These are phyloP conservation scores for Hesperophylax magnus DNA, from an alignment of 1,140 invertebrate species.

Conservation along the genomic window DNA sequence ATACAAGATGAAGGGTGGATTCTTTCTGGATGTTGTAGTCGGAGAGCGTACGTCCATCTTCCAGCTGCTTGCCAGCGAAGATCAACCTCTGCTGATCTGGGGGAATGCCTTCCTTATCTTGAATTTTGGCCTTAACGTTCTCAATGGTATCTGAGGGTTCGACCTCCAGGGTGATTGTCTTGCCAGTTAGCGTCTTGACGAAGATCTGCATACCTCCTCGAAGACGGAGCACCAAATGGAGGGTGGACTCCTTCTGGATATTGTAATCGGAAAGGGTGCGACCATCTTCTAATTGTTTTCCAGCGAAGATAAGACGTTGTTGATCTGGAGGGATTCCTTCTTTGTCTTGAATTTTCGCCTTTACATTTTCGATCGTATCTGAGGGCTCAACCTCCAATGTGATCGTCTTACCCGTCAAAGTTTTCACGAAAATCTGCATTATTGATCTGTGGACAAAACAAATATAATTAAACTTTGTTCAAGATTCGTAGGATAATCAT, in stretches of 20 bases:
- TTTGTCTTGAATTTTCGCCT: constrained; percentile 85
- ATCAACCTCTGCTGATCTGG: constrained; percentile 80
- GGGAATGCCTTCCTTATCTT: constrained; percentile 81
- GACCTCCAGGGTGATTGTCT: constrained; percentile 77
- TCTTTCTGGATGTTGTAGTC: constrained; percentile 82
- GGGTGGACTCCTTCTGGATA: constrained; percentile 97
- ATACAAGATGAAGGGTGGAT: constrained; percentile 79
- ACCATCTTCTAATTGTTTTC: constrained; percentile 95
- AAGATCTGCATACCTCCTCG: constrained; percentile 83
- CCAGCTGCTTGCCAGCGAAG: constrained; percentile 82
- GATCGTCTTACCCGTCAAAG: constrained; percentile 80
- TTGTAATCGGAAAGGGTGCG: constrained; percentile 93
- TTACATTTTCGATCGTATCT: constrained; percentile 83
- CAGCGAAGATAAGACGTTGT: constrained; percentile 90
- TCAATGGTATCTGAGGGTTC: constrained; percentile 84
- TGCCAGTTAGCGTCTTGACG: constrained; percentile 82
- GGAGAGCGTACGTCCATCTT: constrained; percentile 76
- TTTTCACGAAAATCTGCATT: constrained; percentile 89
- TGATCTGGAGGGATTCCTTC: constrained; percentile 93
- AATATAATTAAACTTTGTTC: neutral
- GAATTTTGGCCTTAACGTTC: constrained; percentile 85
- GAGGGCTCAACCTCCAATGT: constrained; percentile 79
- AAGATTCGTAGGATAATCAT: neutral
- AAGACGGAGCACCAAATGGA: constrained; percentile 77
- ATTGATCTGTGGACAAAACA: constrained; percentile 17